phyloP scores from a whole-genome alignment of 2,113 vertebrate species.

The Elanoides forficatus region DNA sequence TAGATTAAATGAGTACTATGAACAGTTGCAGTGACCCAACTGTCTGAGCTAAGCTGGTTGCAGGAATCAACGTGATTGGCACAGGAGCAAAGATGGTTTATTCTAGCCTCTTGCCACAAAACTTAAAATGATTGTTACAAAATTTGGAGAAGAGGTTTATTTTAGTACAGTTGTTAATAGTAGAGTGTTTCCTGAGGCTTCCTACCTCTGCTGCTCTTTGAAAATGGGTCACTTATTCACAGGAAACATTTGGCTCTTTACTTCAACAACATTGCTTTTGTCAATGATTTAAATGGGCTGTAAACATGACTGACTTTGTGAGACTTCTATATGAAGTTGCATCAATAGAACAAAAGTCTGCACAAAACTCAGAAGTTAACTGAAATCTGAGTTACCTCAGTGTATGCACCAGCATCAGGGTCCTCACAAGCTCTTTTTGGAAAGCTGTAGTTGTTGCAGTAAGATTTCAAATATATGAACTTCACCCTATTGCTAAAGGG shows the following conservation, averaged over 20 bases:
- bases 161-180: background rate
- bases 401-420: background rate
- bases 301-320: background rate
- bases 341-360: background rate
- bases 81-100: background rate
- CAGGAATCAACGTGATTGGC: background rate
- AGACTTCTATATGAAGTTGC: background rate
- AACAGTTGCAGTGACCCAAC: background rate
- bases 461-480: background rate
- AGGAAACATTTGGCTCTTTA: background rate
- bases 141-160: background rate
- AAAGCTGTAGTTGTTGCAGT: background rate
- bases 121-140: background rate
- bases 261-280: background rate
- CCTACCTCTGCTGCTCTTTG: background rate
- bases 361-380: background rate
- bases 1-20: background rate
- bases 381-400: background rate
- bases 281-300: background rate
- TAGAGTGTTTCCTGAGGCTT: background rate
- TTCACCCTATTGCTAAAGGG: background rate
- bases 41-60: background rate
- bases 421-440: background rate
- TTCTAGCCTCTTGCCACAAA: background rate
- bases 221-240: background rate